Conservation (phyloP, 2,888 invertebrate genomes). For the Byasa hedistus region DNA sequence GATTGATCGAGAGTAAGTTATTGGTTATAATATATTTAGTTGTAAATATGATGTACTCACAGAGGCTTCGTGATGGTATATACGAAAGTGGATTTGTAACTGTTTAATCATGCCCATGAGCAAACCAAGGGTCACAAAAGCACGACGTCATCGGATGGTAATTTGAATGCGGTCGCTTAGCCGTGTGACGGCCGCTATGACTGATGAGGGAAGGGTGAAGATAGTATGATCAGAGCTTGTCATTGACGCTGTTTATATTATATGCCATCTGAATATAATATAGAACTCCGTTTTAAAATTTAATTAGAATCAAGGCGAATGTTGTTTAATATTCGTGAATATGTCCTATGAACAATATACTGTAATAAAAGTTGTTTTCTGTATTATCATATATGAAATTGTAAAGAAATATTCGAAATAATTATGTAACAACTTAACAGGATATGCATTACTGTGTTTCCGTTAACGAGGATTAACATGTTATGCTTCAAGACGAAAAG, state of each 20-base stretch:
- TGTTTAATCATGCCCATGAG: conserved; percentile 51
- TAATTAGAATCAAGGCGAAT: background rate
- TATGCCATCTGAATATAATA: conserved; percentile 47
- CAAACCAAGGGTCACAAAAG: conserved; percentile 74
- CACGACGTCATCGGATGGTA: conserved; percentile 77
- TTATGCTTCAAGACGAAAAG: too few relatives aligned
- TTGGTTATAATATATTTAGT: too few relatives aligned
- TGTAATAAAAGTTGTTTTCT: too few relatives aligned
- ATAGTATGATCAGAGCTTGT: conserved; percentile 69
- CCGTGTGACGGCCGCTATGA: conserved; percentile 71
- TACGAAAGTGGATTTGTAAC: conserved; percentile 2
- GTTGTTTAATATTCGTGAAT: background rate
- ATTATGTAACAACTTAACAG: too few relatives aligned
- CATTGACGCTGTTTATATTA: conserved; percentile 67
- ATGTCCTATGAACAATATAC: too few relatives aligned
- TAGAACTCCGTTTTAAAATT: background rate
- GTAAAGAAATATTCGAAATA: too few relatives aligned
- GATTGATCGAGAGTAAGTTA: too few relatives aligned
- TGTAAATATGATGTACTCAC: conserved; percentile 2
- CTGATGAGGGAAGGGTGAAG: conserved; percentile 79
- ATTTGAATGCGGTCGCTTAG: conserved; percentile 80
- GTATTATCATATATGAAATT: too few relatives aligned
- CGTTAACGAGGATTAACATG: too few relatives aligned
- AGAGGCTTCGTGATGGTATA: conserved; percentile 10
- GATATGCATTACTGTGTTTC: too few relatives aligned